Base-by-base conservation (phyloP, 2,113 vertebrate genomes). In the Ophiodon elongatus region DNA sequence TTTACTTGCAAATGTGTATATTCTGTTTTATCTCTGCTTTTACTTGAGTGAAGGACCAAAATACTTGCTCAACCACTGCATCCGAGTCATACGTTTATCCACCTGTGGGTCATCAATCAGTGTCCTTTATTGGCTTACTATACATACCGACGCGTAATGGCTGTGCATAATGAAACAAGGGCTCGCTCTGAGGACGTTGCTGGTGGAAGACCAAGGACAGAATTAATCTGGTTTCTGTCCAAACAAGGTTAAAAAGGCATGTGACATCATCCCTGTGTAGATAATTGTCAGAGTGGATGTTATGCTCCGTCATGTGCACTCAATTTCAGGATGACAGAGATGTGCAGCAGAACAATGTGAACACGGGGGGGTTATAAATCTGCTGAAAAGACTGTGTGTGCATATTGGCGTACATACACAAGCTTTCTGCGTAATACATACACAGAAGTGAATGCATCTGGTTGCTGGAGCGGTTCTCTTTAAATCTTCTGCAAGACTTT, bases 161-260 rank as follows among this genome's bases (percentile, higher is more conserved):
- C 74, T 52, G 27, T 57, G 43, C 41, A 83, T 69, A 83, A 82
- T 86, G 64, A 89, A 86, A 87, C 70, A 83, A 80, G 62, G 64
- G 69, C 68, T 68, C 8, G 45, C 69, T 85, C 73, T 87, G 78
- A 85, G 78, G 31, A 90, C 73, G 41, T 0, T 10, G 66, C 68
- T 64, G 60, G n/a, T 69, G 76, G 69, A 73, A 67, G 74, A 83
- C 35, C 77, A 78, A 73, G 54, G 83, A 75, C 71, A 75, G 64
- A 82, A 83, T 82, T 82, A 73, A 71, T 80, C 73, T 86, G 79
- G 21, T 81, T 91, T 77, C 77, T 70, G 39, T 83, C 68, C 77
- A 86, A 90, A 90, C 86, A 88, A 86, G 63, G 86, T 92, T 90
- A 86, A 83, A 82, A 89, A 77, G 83, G 23, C 88, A 86, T 73